phyloP scores from a whole-genome alignment of 1,140 invertebrate species.

The Atta colombica region DNA sequence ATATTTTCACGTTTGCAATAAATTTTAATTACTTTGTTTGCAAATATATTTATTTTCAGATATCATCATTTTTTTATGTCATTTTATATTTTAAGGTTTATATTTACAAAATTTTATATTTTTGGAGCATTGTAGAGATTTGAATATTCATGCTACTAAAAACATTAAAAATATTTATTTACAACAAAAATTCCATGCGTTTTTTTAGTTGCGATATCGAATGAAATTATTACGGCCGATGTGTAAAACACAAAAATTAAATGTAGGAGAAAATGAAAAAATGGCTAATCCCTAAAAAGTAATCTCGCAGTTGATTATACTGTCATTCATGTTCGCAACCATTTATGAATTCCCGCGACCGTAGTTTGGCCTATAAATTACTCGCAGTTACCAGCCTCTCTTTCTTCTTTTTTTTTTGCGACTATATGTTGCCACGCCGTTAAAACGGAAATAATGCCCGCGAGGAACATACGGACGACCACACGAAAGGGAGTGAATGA shows the following conservation, averaged over 20 bases:
- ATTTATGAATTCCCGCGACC: constrained; percentile 52
- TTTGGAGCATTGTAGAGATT: neutral
- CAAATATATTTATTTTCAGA: constrained; percentile 3
- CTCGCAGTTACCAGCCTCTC: constrained; percentile 21
- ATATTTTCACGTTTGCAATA: neutral
- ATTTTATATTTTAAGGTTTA: constrained; percentile 2
- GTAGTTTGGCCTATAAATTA: constrained; percentile 44
- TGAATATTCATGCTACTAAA: constrained; percentile 34
- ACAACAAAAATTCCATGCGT: neutral
- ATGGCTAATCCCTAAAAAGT: neutral
- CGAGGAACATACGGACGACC: constrained; percentile 42
- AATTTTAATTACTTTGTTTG: neutral
- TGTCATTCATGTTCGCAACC: constrained; percentile 29
- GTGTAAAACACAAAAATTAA: constrained; percentile 10
- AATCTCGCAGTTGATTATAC: constrained; percentile 32
- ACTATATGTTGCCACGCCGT: constrained; percentile 34
- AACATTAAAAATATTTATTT: constrained; percentile 31
- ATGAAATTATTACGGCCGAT: constrained; percentile 4
- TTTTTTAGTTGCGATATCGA: neutral
- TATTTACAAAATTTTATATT: constrained; percentile 37
- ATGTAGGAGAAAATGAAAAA: neutral
- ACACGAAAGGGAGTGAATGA: constrained; percentile 43
- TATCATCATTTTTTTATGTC: constrained; percentile 22
- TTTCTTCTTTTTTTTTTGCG: constrained; percentile 14
- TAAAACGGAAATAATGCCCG: constrained; percentile 65